Base-by-base conservation (phyloP, 2,888 invertebrate genomes). In the Hypsopygia costalis region DNA sequence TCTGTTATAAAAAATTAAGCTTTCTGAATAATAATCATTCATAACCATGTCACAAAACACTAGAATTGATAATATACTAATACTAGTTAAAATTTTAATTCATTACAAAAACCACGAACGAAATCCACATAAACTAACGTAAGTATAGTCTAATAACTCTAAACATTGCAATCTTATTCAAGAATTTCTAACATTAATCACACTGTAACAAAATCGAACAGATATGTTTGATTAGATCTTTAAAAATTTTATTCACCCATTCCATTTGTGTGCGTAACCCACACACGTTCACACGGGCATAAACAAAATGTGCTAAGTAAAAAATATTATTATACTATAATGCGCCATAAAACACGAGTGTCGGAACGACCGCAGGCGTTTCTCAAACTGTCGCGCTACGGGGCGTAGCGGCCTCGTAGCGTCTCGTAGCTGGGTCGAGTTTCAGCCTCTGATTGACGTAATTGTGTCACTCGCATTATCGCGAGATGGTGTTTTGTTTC, bases 281-380 rank as follows among this genome's bases (percentile, higher is more conserved):
- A 39, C 33, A 33, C 39, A 20, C 16, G 16, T 16, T 16, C 16
- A 0, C 11, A n/a, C 22, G 10, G 20, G 67, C 69, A 75, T 73
- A 73, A 71, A 81, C 80, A 73, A 76, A 25, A 81, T 80, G 85
- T 83, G 86, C 83, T 85, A 86, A 87, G 86, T 86, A 85, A 87
- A 86, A 87, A 85, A 85, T 86, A 86, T 83, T 82, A 86, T 85
- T 85, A 81, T 78, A 74, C 70, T 70, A 79, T 86, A 82, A 83
- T 85, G 76, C 64, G 78, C 81, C 80, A 83, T 88, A 86, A 86
- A 86, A 86, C 81, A 83, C 80, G 62, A 69, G 65, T 62, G 64
- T 63, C 66, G 66, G 62, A 56, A 47, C 36, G 30, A 9, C 33
- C 35, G 55, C 49, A 47, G 47, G 54, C 46, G 82, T 35, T 73